Conservation (phyloP, 2,113 vertebrate genomes). For the Emberiza fucata region DNA sequence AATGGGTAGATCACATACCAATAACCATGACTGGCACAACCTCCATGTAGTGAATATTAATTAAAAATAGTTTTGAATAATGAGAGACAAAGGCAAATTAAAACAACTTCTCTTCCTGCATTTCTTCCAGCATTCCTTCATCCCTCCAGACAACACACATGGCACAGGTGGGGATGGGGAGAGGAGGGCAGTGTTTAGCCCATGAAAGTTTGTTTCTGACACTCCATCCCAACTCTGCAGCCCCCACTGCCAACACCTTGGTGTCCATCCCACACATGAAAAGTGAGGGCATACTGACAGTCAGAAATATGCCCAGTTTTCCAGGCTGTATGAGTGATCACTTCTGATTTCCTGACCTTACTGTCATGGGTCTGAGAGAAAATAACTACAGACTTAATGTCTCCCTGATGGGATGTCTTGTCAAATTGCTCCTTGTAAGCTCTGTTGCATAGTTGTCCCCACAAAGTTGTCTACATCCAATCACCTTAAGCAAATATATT, state of each 20-base stretch:
- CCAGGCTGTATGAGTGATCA: not conserved
- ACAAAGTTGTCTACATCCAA: not conserved
- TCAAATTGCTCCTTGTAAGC: not conserved
- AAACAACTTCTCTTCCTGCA: not conserved
- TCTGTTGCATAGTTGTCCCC: not conserved
- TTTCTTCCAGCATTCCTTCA: not conserved
- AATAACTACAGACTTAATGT: not conserved
- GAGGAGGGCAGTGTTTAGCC: not conserved
- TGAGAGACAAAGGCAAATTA: not conserved
- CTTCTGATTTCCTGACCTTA: not conserved
- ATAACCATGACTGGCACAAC: not conserved
- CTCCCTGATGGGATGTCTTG: not conserved
- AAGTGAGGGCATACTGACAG: rapidly evolving
- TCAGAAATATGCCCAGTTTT: not conserved
- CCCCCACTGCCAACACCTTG: not conserved
- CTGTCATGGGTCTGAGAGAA: not conserved
- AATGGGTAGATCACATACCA: not conserved
- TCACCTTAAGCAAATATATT: not conserved
- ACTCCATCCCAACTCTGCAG: not conserved
- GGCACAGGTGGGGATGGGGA: not conserved
- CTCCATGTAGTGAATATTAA: not conserved
- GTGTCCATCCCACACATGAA: not conserved
- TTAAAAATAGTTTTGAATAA: not conserved
- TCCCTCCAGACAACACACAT: rapidly evolving
- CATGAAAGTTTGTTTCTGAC: not conserved